Conservation (phyloP, 2,113 vertebrate species). For the Carassius carassius region DNA sequence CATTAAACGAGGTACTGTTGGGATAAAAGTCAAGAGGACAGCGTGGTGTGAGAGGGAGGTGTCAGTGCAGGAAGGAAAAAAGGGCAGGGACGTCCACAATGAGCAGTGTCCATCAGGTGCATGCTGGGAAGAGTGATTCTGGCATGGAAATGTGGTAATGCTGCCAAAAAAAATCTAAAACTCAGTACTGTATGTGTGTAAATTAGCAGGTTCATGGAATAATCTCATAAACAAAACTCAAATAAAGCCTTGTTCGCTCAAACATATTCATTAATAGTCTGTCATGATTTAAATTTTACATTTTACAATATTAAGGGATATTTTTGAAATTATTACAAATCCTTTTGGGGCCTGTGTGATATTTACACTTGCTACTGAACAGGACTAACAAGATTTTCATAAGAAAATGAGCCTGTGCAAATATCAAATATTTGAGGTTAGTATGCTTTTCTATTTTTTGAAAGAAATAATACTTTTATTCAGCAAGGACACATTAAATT, state of each 20-base stretch:
- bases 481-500: not conserved
- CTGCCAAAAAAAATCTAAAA: conserved; percentile 50
- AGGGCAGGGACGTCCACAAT: conserved; percentile 50
- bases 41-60: conserved; percentile 50
- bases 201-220: conserved; percentile 19
- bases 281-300: conserved; percentile 2
- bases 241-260: not conserved
- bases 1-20: conserved; percentile 27
- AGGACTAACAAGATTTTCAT: not conserved
- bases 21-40: conserved; percentile 22
- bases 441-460: too few species aligned
- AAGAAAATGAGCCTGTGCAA: not conserved
- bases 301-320: not conserved
- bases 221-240: conserved; percentile 19
- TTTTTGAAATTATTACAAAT: not conserved
- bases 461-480: not conserved
- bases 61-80: conserved; percentile 58
- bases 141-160: conserved; percentile 28
- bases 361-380: not conserved
- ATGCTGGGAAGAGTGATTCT: conserved; percentile 60
- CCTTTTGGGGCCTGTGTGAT: not conserved
- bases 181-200: conserved; percentile 45
- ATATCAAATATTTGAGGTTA: not conserved
- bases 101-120: conserved; percentile 57
- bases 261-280: not conserved